phyloP scores from a whole-genome alignment of 1,140 invertebrate species.

The Aphelinus certus region DNA sequence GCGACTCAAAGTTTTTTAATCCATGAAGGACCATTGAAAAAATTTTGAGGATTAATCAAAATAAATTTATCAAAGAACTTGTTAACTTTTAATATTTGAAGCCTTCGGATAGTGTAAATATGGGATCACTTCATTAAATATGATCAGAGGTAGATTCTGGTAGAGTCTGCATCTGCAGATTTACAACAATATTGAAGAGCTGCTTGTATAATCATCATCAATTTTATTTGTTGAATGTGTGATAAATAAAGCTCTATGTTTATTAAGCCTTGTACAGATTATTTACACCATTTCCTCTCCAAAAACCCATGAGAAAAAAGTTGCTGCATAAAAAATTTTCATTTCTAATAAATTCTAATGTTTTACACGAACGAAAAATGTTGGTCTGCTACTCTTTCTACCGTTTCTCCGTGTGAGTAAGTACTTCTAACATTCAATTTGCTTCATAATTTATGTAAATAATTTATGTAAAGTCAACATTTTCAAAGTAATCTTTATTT shows the following conservation, averaged over 20 bases:
- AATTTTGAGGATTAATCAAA: slow-evolving; percentile 51
- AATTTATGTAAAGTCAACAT: too few relatives aligned
- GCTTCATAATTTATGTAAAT: too few relatives aligned
- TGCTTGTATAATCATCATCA: slow-evolving; percentile 55
- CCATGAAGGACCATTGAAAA: slow-evolving; percentile 53
- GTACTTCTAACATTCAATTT: too few relatives aligned
- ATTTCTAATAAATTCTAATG: too few relatives aligned
- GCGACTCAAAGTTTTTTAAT: slow-evolving; percentile 53
- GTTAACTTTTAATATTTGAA: slow-evolving; percentile 55
- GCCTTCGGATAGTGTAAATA: slow-evolving; percentile 53
- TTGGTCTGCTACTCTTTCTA: too few relatives aligned
- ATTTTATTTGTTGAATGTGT: slow-evolving; percentile 61
- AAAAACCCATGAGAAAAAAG: too few relatives aligned
- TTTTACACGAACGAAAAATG: too few relatives aligned
- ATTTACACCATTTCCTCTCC: too few relatives aligned
- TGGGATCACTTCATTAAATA: slow-evolving; percentile 54
- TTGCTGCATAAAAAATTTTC: too few relatives aligned
- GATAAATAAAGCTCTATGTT: slow-evolving; percentile 63
- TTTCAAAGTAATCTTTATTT: too few relatives aligned
- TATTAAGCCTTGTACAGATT: slow-evolving; percentile 47
- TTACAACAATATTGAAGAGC: slow-evolving; percentile 49
- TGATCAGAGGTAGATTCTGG: slow-evolving; percentile 46
- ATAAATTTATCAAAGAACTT: slow-evolving; percentile 54
- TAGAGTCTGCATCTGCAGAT: slow-evolving; percentile 27
- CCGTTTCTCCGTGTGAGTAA: too few relatives aligned